A percentile compares a stretch with the other conserved stretches of the same genome.
Evolutionary conservation across 2,113 vertebrate species (phyloP).

Genomic region (Madoqua kirkii): DNA sequence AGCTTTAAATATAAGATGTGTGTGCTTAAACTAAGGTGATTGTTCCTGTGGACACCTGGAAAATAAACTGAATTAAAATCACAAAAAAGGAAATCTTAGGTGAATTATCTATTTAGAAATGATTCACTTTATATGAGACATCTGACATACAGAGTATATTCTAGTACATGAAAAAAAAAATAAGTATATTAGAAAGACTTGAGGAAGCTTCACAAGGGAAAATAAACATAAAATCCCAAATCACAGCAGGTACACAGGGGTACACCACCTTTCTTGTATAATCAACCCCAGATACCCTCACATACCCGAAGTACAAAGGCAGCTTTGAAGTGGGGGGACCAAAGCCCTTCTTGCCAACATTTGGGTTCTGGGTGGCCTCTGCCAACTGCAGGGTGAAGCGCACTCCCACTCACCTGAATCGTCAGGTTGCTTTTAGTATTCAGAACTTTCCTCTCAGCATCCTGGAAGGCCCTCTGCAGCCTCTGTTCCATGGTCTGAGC

Average conservation of each 20-base stretch:
- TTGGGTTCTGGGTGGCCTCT: background rate
- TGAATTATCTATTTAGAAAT: background rate
- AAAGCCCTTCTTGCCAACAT: background rate
- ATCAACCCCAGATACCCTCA: background rate
- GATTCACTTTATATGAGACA: background rate
- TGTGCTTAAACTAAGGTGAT: background rate
- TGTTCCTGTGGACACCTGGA: background rate
- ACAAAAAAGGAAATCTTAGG: background rate
- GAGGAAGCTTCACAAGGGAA: background rate
- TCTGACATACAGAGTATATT: background rate
- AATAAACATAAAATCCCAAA: background rate
- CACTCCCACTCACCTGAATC: constrained; percentile 85
- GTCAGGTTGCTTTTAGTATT: constrained; percentile 87
- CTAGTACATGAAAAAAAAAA: background rate
- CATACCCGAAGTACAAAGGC: background rate
- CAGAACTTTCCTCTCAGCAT: constrained; percentile 90
- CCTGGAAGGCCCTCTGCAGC: constrained; percentile 92
- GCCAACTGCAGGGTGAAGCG: fast-evolving
- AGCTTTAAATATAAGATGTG: background rate
- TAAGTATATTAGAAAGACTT: background rate
- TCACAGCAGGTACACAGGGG: background rate
- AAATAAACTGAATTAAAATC: constrained; percentile 8
- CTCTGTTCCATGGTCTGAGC: constrained; percentile 94
- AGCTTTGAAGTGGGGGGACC: background rate
- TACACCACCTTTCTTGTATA: background rate